A percentile compares a stretch with the other conserved stretches of the same genome.
Evolutionary conservation across 1,140 invertebrate species (phyloP).

Genomic region (Sitodiplosis mosellana): DNA sequence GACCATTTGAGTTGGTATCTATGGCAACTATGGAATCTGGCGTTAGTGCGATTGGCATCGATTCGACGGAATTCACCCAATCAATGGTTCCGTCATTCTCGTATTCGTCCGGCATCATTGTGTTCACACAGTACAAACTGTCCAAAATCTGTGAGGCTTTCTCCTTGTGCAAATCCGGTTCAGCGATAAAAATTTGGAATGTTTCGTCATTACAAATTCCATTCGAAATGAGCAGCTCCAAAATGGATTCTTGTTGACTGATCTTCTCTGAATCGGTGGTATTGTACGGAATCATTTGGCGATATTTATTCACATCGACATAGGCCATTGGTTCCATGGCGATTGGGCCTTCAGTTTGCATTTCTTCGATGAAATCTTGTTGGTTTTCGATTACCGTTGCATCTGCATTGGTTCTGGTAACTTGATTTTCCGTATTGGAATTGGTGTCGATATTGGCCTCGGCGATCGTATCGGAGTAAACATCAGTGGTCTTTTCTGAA

Average conservation of each 20-base stretch:
- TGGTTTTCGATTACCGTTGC: background rate
- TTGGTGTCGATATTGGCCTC: background rate
- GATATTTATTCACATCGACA: conserved; percentile 10
- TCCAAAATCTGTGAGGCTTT: conserved; percentile 18
- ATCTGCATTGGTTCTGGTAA: background rate
- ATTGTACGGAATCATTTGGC: conserved; percentile 14
- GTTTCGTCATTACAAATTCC: conserved; percentile 19
- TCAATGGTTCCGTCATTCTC: too few species aligned
- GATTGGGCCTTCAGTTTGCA: background rate
- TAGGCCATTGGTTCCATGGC: background rate
- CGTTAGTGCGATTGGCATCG: too few species aligned
- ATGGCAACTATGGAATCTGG: too few species aligned
- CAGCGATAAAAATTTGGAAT: conserved; percentile 19
- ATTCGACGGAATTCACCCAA: too few species aligned
- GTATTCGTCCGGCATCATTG: too few species aligned
- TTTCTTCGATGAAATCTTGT: background rate
- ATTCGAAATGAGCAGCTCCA: conserved; percentile 17
- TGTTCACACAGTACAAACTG: conserved; percentile 1
- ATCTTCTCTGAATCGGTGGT: conserved; percentile 14
- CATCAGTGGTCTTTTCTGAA: too few species aligned
- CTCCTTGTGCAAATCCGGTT: conserved; percentile 19
- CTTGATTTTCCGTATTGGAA: background rate
- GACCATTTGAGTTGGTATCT: too few species aligned
- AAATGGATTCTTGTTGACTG: conserved; percentile 15
- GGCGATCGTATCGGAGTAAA: too few species aligned